These are phyloP conservation scores for Potamarius usumacintae DNA, from an alignment of 2,113 vertebrate genomes.

Conservation along the genomic window DNA sequence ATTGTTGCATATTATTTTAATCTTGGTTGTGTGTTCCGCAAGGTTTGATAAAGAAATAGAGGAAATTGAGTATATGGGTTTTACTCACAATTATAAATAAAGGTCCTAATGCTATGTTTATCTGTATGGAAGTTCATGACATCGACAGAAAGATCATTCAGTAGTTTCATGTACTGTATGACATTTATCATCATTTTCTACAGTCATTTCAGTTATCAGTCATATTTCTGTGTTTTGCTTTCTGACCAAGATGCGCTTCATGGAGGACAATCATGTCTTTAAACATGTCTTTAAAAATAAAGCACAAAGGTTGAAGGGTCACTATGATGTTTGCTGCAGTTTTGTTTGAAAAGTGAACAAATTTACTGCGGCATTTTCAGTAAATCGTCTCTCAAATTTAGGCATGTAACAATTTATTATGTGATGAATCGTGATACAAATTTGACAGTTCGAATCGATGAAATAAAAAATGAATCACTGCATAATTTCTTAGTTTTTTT, in stretches of 20 bases:
- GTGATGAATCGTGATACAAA: too few species aligned
- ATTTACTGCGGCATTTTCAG: neutral
- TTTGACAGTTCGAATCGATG: too few species aligned
- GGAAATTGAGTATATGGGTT: neutral
- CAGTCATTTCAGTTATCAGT: neutral
- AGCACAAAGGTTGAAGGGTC: neutral
- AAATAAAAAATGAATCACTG: too few species aligned
- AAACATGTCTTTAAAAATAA: neutral
- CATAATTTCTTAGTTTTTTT: too few species aligned
- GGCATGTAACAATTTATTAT: too few species aligned
- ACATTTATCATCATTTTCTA: neutral
- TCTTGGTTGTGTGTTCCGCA: neutral
- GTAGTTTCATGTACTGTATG: neutral
- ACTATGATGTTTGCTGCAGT: neutral
- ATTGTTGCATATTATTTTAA: neutral
- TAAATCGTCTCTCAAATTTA: neutral
- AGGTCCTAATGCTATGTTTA: neutral
- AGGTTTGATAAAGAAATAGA: neutral
- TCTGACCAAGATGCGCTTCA: neutral
- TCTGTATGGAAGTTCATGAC: neutral
- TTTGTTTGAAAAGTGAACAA: neutral
- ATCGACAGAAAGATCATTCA: neutral
- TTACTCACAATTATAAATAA: neutral
- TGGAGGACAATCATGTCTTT: neutral
- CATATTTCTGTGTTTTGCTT: neutral